Conservation (phyloP, 2,797 vertebrate genomes). For the Bufotes viridis region DNA sequence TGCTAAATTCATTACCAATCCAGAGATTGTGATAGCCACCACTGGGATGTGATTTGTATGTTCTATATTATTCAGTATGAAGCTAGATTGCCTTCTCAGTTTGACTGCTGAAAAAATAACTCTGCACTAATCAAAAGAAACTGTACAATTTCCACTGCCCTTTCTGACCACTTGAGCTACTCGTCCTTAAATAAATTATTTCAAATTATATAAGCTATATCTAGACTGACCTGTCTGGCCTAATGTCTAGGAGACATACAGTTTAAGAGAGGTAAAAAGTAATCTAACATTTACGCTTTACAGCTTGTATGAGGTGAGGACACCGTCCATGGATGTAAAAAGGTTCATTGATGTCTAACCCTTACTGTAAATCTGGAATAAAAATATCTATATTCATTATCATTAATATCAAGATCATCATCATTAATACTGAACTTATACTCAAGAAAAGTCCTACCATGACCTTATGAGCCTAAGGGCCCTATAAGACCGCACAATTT, state of each 20-base stretch:
- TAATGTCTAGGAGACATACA: neutral
- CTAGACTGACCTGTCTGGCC: slow-evolving; percentile 16
- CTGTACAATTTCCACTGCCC: neutral
- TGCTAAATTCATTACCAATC: neutral
- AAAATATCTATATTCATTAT: neutral
- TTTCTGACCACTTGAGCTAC: neutral
- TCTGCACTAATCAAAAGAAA: slow-evolving; percentile 9
- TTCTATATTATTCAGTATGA: neutral
- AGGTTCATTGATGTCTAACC: neutral
- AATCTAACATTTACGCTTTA: neutral
- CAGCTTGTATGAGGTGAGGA: neutral
- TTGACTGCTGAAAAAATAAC: neutral
- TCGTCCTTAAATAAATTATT: neutral
- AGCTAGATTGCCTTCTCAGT: neutral
- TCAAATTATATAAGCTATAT: neutral
- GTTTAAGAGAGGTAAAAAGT: neutral
- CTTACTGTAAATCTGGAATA: neutral
- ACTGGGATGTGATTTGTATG: neutral
- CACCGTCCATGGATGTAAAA: no score
- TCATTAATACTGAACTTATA: neutral
- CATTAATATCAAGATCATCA: neutral
- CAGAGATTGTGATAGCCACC: neutral
- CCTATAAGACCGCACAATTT: no score
- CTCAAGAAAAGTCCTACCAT: neutral
- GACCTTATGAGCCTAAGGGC: neutral